phyloP scores from a whole-genome alignment of 1,140 invertebrate species.

The Anastrepha obliqua region DNA sequence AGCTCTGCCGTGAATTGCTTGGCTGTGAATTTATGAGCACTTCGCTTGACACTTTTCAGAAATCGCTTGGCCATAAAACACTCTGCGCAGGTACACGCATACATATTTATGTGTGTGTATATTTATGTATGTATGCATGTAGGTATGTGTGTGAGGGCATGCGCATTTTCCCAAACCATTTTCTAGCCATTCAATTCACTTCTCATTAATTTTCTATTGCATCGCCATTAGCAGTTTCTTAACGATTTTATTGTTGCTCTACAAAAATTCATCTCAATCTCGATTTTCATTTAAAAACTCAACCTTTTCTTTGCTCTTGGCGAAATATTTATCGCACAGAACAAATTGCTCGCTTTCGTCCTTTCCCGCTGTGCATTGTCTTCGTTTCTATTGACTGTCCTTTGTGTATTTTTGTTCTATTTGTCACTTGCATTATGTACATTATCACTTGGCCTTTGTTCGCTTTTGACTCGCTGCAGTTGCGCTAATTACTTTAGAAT shows the following conservation, averaged over 20 bases:
- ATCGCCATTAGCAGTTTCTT: background rate
- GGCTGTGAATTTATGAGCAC: constrained; percentile 20
- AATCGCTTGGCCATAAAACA: background rate
- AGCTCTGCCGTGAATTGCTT: background rate
- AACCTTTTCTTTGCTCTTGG: background rate
- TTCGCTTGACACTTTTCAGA: constrained; percentile 4
- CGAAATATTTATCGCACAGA: constrained; percentile 46
- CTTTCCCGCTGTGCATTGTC: background rate
- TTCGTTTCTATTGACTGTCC: background rate
- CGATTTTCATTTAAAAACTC: background rate
- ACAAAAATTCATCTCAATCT: background rate
- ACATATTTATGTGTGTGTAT: background rate
- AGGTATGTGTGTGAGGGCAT: too few relatives aligned
- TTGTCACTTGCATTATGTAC: constrained; percentile 37
- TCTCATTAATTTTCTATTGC: constrained; percentile 44
- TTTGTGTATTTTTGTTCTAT: constrained; percentile 31
- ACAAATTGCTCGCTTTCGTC: constrained; percentile 23
- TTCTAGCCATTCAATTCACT: background rate
- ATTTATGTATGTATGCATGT: background rate
- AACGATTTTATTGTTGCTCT: constrained; percentile 5
- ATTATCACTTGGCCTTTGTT: constrained; percentile 32
- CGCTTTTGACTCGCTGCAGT: background rate
- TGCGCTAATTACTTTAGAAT: constrained; percentile 44
- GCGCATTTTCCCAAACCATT: background rate
- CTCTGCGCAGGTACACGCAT: background rate